phyloP scores from a whole-genome alignment of 1,140 invertebrate genomes.

The Lasioglossum baleicum region DNA sequence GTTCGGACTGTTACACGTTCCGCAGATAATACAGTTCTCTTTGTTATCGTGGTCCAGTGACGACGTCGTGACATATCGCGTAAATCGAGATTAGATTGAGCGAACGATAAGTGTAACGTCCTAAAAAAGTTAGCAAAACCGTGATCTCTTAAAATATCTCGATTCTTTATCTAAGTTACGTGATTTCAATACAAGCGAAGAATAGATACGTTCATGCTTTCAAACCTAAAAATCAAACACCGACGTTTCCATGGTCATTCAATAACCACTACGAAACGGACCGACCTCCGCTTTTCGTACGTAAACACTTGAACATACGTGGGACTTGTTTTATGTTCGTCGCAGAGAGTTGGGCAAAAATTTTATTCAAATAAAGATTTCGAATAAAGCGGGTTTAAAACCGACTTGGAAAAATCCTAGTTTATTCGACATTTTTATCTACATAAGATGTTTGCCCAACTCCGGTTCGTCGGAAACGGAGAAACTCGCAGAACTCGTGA shows the following conservation, averaged over 20 bases:
- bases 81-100: not conserved
- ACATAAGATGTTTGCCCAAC: too few relatives aligned
- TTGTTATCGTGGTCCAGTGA: not conserved
- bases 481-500: not conserved
- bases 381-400: too few relatives aligned
- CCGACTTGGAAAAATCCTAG: too few relatives aligned
- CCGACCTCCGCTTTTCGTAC: too few relatives aligned
- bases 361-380: too few relatives aligned
- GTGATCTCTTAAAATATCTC: not conserved
- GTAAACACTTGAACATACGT: too few relatives aligned
- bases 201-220: not conserved
- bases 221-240: not conserved
- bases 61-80: not conserved
- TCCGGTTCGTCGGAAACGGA: too few relatives aligned
- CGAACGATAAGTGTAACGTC: not conserved
- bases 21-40: not conserved
- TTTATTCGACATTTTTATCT: too few relatives aligned
- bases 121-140: not conserved
- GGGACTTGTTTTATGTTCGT: too few relatives aligned
- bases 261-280: too few relatives aligned
- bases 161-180: not conserved
- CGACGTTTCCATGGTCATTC: not conserved
- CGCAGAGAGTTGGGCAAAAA: too few relatives aligned
- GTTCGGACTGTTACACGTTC: not conserved
- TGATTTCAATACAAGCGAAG: not conserved